A percentile compares a stretch with the other conserved stretches of the same genome.
Conservation (phyloP, 2,888 invertebrate genomes). For the Amiota minor region DNA sequence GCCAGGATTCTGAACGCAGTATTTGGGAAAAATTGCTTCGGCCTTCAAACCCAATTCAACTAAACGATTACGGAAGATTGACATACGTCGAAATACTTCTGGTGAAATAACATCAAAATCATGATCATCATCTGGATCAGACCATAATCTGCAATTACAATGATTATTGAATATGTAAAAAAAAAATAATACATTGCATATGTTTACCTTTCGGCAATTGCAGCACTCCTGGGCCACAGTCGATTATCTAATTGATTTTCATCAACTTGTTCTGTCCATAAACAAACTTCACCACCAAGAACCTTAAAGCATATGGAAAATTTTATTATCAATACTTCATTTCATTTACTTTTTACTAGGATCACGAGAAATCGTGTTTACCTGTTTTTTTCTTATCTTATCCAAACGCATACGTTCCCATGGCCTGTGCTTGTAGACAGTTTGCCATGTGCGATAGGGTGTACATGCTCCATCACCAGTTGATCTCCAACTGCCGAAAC, state of each 20-base stretch:
- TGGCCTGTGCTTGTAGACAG: slow-evolving; percentile 87
- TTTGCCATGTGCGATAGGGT: slow-evolving; percentile 91
- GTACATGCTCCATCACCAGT: slow-evolving; percentile 87
- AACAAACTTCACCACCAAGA: slow-evolving; percentile 84
- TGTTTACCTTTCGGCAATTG: slow-evolving; percentile 81
- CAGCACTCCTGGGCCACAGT: slow-evolving; percentile 88
- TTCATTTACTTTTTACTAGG: background rate
- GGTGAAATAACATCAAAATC: slow-evolving; percentile 71
- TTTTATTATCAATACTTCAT: background rate
- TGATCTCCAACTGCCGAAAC: slow-evolving; percentile 89
- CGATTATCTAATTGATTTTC: slow-evolving; percentile 83
- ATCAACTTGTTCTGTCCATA: slow-evolving; percentile 89
- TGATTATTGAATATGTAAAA: no score
- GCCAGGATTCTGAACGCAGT: slow-evolving; percentile 74
- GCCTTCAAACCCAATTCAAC: slow-evolving; percentile 72
- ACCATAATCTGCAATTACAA: slow-evolving; percentile 65
- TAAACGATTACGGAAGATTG: slow-evolving; percentile 73
- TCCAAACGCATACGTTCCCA: slow-evolving; percentile 77
- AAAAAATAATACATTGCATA: background rate
- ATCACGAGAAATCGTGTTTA: slow-evolving; percentile 36
- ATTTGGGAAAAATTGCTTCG: slow-evolving; percentile 74
- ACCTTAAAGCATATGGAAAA: slow-evolving; percentile 54
- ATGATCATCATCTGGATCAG: slow-evolving; percentile 72
- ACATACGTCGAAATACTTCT: slow-evolving; percentile 73
- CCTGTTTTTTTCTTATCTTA: slow-evolving; percentile 69